These are phyloP conservation scores for Luperina nickerlii DNA, from an alignment of 2,888 invertebrate genomes.

Conservation along the genomic window DNA sequence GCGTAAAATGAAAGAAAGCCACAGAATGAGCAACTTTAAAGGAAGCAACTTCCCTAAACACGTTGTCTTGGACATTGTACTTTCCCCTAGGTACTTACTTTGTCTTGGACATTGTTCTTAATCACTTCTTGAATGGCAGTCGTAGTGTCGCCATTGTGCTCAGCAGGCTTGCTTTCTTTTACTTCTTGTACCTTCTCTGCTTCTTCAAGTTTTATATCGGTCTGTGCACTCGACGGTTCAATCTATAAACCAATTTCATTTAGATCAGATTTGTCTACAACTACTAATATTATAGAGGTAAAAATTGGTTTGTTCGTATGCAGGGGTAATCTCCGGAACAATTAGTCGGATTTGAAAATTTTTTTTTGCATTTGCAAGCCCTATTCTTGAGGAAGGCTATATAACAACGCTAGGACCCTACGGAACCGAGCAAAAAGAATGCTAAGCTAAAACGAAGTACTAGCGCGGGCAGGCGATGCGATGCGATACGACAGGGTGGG, in stretches of 20 bases:
- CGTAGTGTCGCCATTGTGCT: conserved; percentile 31
- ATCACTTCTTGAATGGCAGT: conserved; percentile 19
- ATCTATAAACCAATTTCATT: conserved; percentile 36
- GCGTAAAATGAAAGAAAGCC: neutral
- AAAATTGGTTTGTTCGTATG: neutral
- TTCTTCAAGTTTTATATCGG: conserved; percentile 52
- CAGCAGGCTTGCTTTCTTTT: conserved; percentile 30
- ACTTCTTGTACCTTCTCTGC: conserved; percentile 33
- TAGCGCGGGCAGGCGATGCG: neutral
- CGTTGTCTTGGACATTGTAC: conserved; percentile 29
- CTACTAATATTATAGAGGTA: neutral
- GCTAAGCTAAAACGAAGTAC: no score
- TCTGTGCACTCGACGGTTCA: conserved; percentile 32
- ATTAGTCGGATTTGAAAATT: neutral
- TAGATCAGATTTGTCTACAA: neutral
- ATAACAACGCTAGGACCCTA: no score
- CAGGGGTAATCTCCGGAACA: neutral
- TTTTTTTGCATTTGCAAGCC: neutral
- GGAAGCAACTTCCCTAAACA: conserved; percentile 9
- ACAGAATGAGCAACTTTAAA: neutral
- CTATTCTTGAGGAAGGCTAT: neutral
- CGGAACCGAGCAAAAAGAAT: no score
- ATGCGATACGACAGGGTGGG: neutral
- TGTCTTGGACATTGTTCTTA: conserved; percentile 27
- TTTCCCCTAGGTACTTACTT: conserved; percentile 43